Evolutionary conservation across 2,888 invertebrate species (phyloP).

Genomic region (Heliconius aoede): DNA sequence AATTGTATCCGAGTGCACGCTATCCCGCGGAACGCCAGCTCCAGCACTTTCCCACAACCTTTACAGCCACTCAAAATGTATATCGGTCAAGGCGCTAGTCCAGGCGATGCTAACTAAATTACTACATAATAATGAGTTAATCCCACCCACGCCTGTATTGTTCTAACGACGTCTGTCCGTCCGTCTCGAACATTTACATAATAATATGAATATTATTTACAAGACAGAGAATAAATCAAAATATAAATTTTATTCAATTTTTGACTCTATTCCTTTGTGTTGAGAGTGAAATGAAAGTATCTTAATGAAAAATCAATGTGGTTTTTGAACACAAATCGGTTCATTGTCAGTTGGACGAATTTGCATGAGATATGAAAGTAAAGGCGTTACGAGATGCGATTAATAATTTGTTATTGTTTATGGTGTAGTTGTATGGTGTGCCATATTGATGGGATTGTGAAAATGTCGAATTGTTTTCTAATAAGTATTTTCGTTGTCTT

Average conservation of each 20-base stretch:
- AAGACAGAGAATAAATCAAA: slow-evolving; percentile 44
- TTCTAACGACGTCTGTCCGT: slow-evolving; percentile 75
- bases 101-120: slow-evolving; percentile 61
- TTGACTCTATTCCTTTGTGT: slow-evolving; percentile 40
- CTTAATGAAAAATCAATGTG: slow-evolving; percentile 46
- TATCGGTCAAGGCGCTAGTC: slow-evolving; percentile 79
- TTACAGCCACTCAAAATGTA: slow-evolving; percentile 63
- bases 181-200: slow-evolving; percentile 66
- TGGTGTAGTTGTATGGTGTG: slow-evolving; percentile 11
- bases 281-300: slow-evolving; percentile 40
- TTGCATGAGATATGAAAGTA: slow-evolving; percentile 80
- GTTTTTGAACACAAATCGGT: slow-evolving; percentile 67
- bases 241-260: slow-evolving; percentile 28
- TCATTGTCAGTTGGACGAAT: slow-evolving; percentile 79
- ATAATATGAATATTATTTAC: slow-evolving; percentile 71
- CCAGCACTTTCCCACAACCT: slow-evolving; percentile 52
- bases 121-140: slow-evolving; percentile 70
- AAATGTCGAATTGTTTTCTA: slow-evolving; percentile 8
- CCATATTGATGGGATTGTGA: slow-evolving; percentile 24
- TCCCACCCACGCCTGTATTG: slow-evolving; percentile 80
- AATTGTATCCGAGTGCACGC: slow-evolving; percentile 20
- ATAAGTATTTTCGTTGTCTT: slow-evolving; percentile 14
- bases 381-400: slow-evolving; percentile 66
- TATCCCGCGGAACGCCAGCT: slow-evolving; percentile 36
- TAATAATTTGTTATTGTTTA: slow-evolving; percentile 51